Evolutionary conservation across 92 coral and sea anemone genomes (phyloP).

Genomic region (Phymanthus crucifer): DNA sequence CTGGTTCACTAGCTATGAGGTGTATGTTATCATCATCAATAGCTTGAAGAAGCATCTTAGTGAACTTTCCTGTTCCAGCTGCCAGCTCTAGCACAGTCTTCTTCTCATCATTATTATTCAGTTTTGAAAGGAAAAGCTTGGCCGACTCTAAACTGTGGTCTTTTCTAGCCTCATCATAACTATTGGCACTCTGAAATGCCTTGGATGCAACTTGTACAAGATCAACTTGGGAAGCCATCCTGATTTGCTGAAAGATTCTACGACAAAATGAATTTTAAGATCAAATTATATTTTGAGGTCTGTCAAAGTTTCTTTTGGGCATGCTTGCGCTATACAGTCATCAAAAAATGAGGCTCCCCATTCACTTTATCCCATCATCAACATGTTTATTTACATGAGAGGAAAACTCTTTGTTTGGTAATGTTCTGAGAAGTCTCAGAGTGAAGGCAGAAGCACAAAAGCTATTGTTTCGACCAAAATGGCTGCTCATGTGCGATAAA

Average conservation of each 20-base stretch:
- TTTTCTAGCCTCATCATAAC: conserved; percentile 30
- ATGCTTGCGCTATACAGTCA: no score
- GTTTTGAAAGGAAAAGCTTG: conserved; percentile 25
- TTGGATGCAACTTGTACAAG: conserved; percentile 23
- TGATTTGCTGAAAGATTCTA: conserved; percentile 3
- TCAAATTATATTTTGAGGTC: no score
- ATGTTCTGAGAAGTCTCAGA: no score
- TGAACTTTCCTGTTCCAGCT: conserved; percentile 42
- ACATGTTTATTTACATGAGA: no score
- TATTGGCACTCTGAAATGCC: conserved; percentile 30
- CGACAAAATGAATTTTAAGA: neutral
- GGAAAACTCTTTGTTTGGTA: no score
- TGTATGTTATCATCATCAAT: conserved; percentile 18
- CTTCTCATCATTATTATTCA: conserved; percentile 10
- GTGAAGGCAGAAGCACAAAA: no score
- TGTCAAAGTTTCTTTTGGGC: no score
- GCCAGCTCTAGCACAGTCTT: conserved; percentile 39
- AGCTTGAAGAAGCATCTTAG: conserved; percentile 41
- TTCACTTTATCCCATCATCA: no score
- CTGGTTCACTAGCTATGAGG: conserved; percentile 44
- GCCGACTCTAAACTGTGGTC: conserved; percentile 29
- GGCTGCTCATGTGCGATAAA: no score
- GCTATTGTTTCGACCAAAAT: no score
- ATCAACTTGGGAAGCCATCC: conserved; percentile 1
- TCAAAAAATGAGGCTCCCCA: no score